Evolutionary conservation across 1,140 invertebrate genomes (phyloP).

Genomic region (Linepithema humile): DNA sequence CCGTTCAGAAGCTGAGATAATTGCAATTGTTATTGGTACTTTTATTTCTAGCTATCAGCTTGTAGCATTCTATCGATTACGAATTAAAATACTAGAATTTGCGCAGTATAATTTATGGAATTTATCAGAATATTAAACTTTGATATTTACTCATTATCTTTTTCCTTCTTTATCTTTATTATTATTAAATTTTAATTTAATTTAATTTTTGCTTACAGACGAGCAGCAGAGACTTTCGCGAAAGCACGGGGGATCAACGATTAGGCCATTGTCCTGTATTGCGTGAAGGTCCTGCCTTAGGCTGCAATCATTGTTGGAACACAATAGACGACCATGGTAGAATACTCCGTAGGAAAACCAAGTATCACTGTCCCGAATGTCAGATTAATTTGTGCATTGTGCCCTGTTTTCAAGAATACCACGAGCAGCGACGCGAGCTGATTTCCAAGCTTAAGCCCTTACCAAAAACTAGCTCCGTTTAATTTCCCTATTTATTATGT

Average conservation of each 20-base stretch:
- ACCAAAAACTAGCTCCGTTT: slow-evolving; percentile 83
- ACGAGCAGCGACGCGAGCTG: slow-evolving; percentile 85
- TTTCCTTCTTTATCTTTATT: no score
- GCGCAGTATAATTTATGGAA: no score
- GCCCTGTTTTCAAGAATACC: slow-evolving; percentile 93
- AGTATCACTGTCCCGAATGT: slow-evolving; percentile 95
- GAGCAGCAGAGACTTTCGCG: slow-evolving; percentile 61
- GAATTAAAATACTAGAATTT: no score
- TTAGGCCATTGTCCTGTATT: slow-evolving; percentile 91
- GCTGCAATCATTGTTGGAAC: slow-evolving; percentile 95
- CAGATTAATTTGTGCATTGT: slow-evolving; percentile 94
- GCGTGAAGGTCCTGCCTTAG: slow-evolving; percentile 91
- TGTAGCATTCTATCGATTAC: no score
- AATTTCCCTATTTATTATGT: slow-evolving; percentile 55
- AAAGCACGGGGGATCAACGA: slow-evolving; percentile 73
- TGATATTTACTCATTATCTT: no score
- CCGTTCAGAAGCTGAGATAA: no score
- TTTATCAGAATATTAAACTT: no score
- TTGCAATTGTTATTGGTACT: no score
- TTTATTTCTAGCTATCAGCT: no score
- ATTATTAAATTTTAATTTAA: no score
- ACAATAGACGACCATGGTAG: slow-evolving; percentile 92
- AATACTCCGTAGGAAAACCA: slow-evolving; percentile 92
- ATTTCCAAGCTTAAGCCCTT: slow-evolving; percentile 77
- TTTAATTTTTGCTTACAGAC: slow-evolving; percentile 49